Evolutionary conservation across 2,113 vertebrate genomes (phyloP).

Genomic region (Nasalis larvatus): DNA sequence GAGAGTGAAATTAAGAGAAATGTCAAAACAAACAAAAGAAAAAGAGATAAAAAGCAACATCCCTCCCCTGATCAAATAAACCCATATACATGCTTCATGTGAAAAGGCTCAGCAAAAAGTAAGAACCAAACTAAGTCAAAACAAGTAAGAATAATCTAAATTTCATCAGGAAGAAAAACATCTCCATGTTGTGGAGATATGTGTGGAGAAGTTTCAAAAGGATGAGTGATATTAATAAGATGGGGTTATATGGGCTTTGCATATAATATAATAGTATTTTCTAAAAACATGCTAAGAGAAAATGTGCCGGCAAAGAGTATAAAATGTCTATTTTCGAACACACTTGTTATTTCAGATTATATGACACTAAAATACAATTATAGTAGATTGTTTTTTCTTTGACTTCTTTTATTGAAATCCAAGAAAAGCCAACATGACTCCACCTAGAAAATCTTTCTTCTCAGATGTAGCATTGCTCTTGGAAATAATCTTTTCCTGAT

Average conservation of each 20-base stretch:
- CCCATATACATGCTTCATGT: neutral
- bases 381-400: neutral
- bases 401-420: constrained; percentile 9
- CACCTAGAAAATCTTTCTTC: constrained; percentile 31
- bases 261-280: neutral
- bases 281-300: neutral
- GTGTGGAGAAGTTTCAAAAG: neutral
- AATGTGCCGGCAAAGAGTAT: neutral
- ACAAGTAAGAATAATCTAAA: neutral
- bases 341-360: neutral
- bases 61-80: neutral
- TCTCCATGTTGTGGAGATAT: neutral
- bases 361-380: constrained; percentile 16
- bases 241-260: neutral
- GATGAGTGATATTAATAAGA: neutral
- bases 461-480: neutral
- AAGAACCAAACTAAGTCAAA: constrained; percentile 29
- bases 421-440: neutral
- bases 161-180: neutral
- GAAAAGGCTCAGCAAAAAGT: neutral
- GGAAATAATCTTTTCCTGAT: constrained; percentile 15
- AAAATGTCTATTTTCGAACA: neutral
- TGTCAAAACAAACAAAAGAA: neutral
- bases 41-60: constrained; percentile 6
- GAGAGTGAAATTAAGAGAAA: constrained; percentile 4